A percentile compares a stretch with the other conserved stretches of the same genome.
phyloP scores from a whole-genome alignment of 1,140 invertebrate species.

The Eulimnadia texana region DNA sequence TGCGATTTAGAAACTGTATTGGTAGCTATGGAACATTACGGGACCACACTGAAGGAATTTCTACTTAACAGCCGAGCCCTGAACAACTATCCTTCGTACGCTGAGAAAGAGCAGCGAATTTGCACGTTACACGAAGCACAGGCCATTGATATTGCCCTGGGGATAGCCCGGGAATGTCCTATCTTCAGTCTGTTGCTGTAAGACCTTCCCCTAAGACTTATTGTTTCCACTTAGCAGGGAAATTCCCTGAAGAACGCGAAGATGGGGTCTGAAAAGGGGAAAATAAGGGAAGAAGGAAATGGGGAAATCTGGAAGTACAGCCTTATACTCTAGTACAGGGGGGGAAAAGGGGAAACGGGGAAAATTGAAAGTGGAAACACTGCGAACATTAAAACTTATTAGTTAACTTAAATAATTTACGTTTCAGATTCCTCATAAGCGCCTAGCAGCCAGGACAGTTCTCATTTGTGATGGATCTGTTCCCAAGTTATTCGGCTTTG shows the following conservation, averaged over 20 bases:
- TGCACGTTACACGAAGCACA: slow-evolving; percentile 43
- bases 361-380: too few relatives aligned
- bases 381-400: too few relatives aligned
- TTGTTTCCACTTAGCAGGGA: too few relatives aligned
- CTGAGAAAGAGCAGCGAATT: slow-evolving; percentile 37
- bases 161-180: slow-evolving; percentile 50
- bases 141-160: slow-evolving; percentile 38
- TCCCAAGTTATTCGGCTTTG: slow-evolving; percentile 57
- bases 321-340: too few relatives aligned
- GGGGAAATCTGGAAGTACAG: too few relatives aligned
- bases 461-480: slow-evolving; percentile 40
- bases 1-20: slow-evolving; percentile 40
- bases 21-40: slow-evolving; percentile 49
- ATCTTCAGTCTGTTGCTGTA: slow-evolving; percentile 39
- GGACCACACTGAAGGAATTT: slow-evolving; percentile 48
- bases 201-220: too few relatives aligned
- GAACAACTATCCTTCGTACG: slow-evolving; percentile 33
- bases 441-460: slow-evolving; percentile 54
- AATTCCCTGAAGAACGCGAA: too few relatives aligned
- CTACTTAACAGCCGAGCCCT: slow-evolving; percentile 44
- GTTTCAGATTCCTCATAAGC: slow-evolving; percentile 54
- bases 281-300: too few relatives aligned
- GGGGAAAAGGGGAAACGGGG: too few relatives aligned
- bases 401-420: too few relatives aligned
- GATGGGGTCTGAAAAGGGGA: too few relatives aligned